Evolutionary conservation across 2,888 invertebrate species (phyloP).

Genomic region (Brachyopa scutellaris): DNA sequence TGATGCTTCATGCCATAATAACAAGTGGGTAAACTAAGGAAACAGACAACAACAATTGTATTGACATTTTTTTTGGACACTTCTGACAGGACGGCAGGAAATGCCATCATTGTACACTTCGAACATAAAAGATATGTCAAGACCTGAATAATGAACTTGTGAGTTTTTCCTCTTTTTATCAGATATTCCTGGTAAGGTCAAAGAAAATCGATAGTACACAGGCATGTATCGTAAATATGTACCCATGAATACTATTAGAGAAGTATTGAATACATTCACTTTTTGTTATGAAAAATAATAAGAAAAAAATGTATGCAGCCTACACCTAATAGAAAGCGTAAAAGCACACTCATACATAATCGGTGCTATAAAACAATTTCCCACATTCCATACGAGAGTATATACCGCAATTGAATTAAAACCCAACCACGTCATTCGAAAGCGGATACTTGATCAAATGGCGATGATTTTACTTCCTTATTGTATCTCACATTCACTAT

Average conservation of each 20-base stretch:
- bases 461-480: no score
- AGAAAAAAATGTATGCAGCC: no score
- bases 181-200: slow-evolving; percentile 7
- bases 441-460: no score
- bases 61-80: neutral
- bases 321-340: neutral
- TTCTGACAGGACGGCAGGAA: slow-evolving; percentile 3
- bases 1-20: neutral
- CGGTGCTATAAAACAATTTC: neutral
- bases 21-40: neutral
- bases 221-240: neutral
- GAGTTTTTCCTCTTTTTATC: neutral
- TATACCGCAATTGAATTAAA: neutral
- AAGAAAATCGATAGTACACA: slow-evolving; percentile 2
- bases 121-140: neutral
- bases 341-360: no score
- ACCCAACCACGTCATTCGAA: neutral
- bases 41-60: neutral
- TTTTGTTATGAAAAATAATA: neutral
- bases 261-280: neutral
- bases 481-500: no score
- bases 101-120: slow-evolving; percentile 1
- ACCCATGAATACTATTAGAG: no score
- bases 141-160: neutral
- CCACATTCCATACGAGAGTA: neutral